These are phyloP conservation scores for Drosophila erecta DNA, from an alignment of 1,140 invertebrate species.

Conservation along the genomic window DNA sequence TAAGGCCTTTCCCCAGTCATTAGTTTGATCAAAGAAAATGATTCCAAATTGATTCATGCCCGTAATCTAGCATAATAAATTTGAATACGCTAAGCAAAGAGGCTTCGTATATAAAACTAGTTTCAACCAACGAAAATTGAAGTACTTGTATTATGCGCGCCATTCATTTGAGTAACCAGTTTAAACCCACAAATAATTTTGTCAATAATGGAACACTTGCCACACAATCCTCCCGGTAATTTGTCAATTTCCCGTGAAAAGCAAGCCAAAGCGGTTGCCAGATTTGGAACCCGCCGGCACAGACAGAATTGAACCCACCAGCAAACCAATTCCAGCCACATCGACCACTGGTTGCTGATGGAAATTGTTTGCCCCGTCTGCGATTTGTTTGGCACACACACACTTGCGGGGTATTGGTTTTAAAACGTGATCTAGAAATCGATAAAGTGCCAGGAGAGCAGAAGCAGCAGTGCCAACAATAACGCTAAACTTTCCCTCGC, in stretches of 20 bases:
- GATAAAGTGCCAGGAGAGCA: constrained; percentile 52
- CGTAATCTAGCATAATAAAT: no score
- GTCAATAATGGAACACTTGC: constrained; percentile 18
- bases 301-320: constrained; percentile 40
- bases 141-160: constrained; percentile 14
- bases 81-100: not conserved
- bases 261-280: constrained; percentile 12
- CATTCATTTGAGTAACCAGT: not conserved
- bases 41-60: no score
- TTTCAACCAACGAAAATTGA: not conserved
- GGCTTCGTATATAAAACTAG: constrained; percentile 4
- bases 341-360: constrained; percentile 41
- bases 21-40: constrained; percentile 1
- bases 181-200: constrained; percentile 1
- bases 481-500: constrained; percentile 39
- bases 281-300: constrained; percentile 6
- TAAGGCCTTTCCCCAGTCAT: not conserved
- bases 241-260: constrained; percentile 17
- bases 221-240: not conserved
- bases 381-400: constrained; percentile 52
- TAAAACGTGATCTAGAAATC: constrained; percentile 70
- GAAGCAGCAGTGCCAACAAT: constrained; percentile 10
- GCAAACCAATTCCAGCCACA: not conserved
- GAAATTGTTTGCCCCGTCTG: constrained; percentile 39
- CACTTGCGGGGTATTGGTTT: constrained; percentile 22